Evolutionary conservation across 2,113 vertebrate species (phyloP), one percentile per base, ranked within the genome.

Genomic region (Monopterus albus): DNA sequence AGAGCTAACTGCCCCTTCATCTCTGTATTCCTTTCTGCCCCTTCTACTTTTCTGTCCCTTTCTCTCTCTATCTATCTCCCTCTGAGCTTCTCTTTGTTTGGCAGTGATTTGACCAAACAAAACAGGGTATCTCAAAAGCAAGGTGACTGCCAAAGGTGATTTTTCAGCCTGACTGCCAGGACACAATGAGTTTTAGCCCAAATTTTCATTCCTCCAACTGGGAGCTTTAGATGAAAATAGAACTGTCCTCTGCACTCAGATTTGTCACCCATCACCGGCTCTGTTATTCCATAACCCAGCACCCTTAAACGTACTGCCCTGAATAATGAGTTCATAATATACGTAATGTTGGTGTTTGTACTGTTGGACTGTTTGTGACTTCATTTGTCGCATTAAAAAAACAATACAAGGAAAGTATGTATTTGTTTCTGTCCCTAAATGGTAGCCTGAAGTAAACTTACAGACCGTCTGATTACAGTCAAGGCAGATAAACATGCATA

Each of bases 111-210:
- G 66, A 79, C 79, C 68, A 86, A 85, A 88, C 60, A 77, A 78
- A 83, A 58, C 59, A 4, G 50, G 51, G 61, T 72, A 78, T 47
- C 68, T 83, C 65, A 47, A 57, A 79, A 79, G 76, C 76, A 85
- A 87, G 82, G 84, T 84, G 83, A 79, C 74, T 80, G 83, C 75
- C 77, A 84, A 79, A 86, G 62, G 75, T 81, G 81, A 87, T 78
- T 75, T 84, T 81, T 83, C 68, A 83, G 49, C 47, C 42, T 33
- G 70, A 53, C 70, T 75, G 81, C 81, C 76, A 78, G 80, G 25
- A 52, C 38, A 69, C 53, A 83, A 83, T 79, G 72, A 86, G 70
- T 82, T 78, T 85, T 50, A 82, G 21, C 70, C 71, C 78, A 85
- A 81, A 76, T 63, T 52, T 71, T 13, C 57, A 2, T 79, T 78